Percentiles rank a stretch among this genome's conserved stretches.
These are phyloP conservation scores for Leptosomus discolor DNA, from an alignment of 2,113 vertebrate genomes.

Conservation along the genomic window DNA sequence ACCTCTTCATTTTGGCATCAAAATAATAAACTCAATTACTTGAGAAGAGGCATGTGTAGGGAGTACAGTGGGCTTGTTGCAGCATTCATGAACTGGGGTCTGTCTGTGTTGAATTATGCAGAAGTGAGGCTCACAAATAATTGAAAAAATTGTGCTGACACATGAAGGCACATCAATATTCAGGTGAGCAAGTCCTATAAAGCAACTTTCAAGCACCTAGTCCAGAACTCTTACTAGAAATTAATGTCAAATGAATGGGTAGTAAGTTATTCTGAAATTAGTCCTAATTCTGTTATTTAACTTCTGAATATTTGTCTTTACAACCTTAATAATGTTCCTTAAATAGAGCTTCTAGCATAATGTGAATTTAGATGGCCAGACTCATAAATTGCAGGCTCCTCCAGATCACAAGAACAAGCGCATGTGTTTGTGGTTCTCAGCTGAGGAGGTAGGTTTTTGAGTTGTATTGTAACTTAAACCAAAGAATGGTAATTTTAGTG, in stretches of 20 bases:
- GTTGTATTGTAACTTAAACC: not conserved
- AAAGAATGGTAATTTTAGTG: not conserved
- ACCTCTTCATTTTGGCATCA: not conserved
- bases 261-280: not conserved
- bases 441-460: not conserved
- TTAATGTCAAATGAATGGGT: not conserved
- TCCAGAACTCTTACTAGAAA: not conserved
- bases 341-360: not conserved
- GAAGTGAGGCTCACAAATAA: not conserved
- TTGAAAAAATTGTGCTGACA: not conserved
- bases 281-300: not conserved
- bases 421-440: not conserved
- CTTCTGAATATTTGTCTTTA: not conserved
- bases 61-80: not conserved
- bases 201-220: not conserved
- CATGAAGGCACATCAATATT: not conserved
- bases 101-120: not conserved
- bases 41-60: not conserved
- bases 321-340: not conserved
- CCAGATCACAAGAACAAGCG: not conserved
- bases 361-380: not conserved
- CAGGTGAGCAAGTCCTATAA: not conserved
- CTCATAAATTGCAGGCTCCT: not conserved
- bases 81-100: not conserved
- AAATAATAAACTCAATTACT: constrained; percentile 17